Evolutionary conservation across 2,888 invertebrate species (phyloP).

Genomic region (Apotomis betuletana): DNA sequence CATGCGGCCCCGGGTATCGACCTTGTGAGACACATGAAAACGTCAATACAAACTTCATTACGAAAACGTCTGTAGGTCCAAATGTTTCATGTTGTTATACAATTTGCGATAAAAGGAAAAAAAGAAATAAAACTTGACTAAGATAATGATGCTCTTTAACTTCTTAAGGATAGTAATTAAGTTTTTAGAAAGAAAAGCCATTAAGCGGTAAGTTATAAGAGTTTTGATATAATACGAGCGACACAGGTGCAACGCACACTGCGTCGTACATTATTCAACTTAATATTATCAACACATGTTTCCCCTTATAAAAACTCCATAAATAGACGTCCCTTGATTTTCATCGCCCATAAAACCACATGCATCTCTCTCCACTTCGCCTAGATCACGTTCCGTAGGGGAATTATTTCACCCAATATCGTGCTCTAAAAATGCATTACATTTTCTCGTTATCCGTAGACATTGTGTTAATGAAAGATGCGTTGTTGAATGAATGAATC

Average conservation of each 20-base stretch:
- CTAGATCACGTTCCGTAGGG: conserved; percentile 68
- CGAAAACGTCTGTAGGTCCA: conserved; percentile 1
- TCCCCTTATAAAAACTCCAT: conserved; percentile 67
- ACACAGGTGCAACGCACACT: conserved; percentile 60
- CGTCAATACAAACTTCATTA: conserved; percentile 27
- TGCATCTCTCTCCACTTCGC: conserved; percentile 64
- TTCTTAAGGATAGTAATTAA: conserved; percentile 12
- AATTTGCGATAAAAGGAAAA: conserved; percentile 7
- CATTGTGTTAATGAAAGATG: conserved; percentile 23
- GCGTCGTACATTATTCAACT: conserved; percentile 58
- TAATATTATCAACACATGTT: conserved; percentile 68
- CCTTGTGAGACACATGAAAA: conserved; percentile 49
- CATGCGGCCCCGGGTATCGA: conserved; percentile 58
- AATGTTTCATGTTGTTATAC: conserved; percentile 7
- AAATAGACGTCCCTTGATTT: conserved; percentile 75
- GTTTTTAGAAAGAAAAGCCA: background rate
- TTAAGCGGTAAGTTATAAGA: conserved; percentile 5
- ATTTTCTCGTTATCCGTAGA: background rate
- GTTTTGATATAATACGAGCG: background rate
- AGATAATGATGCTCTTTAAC: conserved; percentile 23
- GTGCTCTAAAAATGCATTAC: conserved; percentile 8
- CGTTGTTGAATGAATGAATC: conserved; percentile 24
- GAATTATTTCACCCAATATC: conserved; percentile 54
- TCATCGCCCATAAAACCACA: conserved; percentile 77
- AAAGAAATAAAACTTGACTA: conserved; percentile 6